These are phyloP conservation scores for Caenorhabditis sinica DNA, from an alignment of 2,888 invertebrate species.

Conservation along the genomic window DNA sequence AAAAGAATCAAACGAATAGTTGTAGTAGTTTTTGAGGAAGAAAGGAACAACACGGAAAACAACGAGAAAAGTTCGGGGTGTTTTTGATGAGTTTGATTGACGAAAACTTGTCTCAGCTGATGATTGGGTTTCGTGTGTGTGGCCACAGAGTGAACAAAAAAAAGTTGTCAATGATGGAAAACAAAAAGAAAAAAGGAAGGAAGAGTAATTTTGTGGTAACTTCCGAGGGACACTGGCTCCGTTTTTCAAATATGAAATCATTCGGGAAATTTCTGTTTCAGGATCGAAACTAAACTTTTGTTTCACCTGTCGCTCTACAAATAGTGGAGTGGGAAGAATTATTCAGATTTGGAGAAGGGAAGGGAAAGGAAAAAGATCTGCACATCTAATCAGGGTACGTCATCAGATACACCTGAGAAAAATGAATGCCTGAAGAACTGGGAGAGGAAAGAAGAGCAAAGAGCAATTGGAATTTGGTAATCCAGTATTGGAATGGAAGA, in stretches of 20 bases:
- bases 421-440: background rate
- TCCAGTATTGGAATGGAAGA: constrained; percentile 21
- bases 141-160: constrained; percentile 20
- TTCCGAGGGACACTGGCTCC: constrained; percentile 10
- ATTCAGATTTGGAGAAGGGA: background rate
- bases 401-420: constrained; percentile 43
- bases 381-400: constrained; percentile 36
- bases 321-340: constrained; percentile 9
- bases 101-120: constrained; percentile 52
- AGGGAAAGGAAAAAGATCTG: background rate
- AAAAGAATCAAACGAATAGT: constrained; percentile 11
- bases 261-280: constrained; percentile 10
- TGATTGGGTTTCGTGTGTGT: constrained; percentile 42
- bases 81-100: constrained; percentile 62
- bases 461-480: constrained; percentile 58
- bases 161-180: constrained; percentile 38
- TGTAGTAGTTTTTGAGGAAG: constrained; percentile 1
- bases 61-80: constrained; percentile 28
- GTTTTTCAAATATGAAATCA: constrained; percentile 26
- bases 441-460: constrained; percentile 41
- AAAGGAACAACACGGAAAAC: constrained; percentile 22
- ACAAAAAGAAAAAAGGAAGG: constrained; percentile 22
- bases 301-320: constrained; percentile 38
- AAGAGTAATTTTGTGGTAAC: constrained; percentile 31
- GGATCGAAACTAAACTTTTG: constrained; percentile 7